A percentile compares a stretch with the other conserved stretches of the same genome.
Conservation (phyloP, 2,888 invertebrate genomes). For the Gymnosoma rotundatum region DNA sequence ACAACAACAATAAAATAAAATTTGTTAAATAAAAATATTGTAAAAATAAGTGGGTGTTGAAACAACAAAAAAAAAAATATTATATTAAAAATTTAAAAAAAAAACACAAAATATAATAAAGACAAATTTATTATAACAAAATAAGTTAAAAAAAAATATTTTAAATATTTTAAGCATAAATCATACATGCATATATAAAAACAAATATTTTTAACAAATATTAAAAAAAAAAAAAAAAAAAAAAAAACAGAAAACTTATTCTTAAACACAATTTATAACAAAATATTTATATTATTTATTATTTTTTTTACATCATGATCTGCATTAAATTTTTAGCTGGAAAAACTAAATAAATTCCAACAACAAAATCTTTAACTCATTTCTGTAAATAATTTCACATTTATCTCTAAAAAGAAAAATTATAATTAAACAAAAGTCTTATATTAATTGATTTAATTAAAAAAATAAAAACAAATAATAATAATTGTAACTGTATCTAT, state of each 20-base stretch:
- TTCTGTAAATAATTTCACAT: constrained; percentile 67
- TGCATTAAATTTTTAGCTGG: constrained; percentile 26
- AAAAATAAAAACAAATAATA: neutral
- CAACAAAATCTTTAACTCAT: constrained; percentile 28
- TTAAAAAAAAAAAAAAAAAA: constrained; percentile 7
- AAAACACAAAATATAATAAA: constrained; percentile 13
- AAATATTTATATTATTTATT: neutral
- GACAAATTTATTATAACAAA: constrained; percentile 22
- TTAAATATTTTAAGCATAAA: constrained; percentile 30
- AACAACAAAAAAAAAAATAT: constrained; percentile 33
- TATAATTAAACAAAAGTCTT: constrained; percentile 11
- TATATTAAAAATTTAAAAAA: constrained; percentile 26
- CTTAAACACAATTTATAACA: constrained; percentile 12
- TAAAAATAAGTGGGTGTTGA: constrained; percentile 24
- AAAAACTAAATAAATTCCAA: constrained; percentile 22
- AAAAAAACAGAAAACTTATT: neutral
- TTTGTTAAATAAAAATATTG: constrained; percentile 31
- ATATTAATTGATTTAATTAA: constrained; percentile 33
- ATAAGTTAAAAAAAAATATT: constrained; percentile 4
- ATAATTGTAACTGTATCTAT: constrained; percentile 62
- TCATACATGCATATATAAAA: neutral
- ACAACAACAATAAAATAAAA: constrained; percentile 37
- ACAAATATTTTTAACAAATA: too few relatives aligned
- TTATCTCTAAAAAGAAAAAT: neutral
- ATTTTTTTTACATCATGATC: constrained; percentile 19